phyloP scores from a whole-genome alignment of 2,888 invertebrate genomes.

The Lepidochrysops patricia region DNA sequence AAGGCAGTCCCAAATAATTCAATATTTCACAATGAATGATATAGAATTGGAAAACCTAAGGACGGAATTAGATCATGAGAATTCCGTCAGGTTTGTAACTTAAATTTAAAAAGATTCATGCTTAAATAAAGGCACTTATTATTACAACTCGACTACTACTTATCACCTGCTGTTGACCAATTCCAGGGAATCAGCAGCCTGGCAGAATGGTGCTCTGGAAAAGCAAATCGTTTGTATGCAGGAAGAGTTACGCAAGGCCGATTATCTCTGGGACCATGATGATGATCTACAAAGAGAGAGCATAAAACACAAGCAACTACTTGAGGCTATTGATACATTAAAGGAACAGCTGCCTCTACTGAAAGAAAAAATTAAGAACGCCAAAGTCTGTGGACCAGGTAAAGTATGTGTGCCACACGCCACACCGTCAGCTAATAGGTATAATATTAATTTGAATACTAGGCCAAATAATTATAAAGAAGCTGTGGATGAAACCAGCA shows the following conservation, averaged over 20 bases:
- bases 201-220: conserved; percentile 65
- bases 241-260: conserved; percentile 55
- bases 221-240: conserved; percentile 60
- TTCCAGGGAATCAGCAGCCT: conserved; percentile 57
- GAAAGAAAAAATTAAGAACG: conserved; percentile 61
- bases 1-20: neutral
- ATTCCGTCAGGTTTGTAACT: conserved; percentile 50
- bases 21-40: conserved; percentile 43
- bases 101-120: too few relatives aligned
- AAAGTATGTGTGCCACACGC: conserved; percentile 19
- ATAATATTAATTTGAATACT: too few relatives aligned
- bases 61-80: conserved; percentile 65
- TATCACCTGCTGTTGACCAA: neutral
- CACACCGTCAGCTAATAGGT: neutral
- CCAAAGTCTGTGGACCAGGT: conserved; percentile 66
- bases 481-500: too few relatives aligned
- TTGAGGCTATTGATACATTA: conserved; percentile 54
- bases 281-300: conserved; percentile 53
- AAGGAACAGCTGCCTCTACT: conserved; percentile 52
- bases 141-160: neutral
- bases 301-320: conserved; percentile 48
- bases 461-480: too few relatives aligned
- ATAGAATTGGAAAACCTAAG: conserved; percentile 62
- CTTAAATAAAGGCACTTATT: neutral
- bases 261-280: conserved; percentile 60